These are phyloP conservation scores for Heterodera filipjevi DNA, from an alignment of 2,888 invertebrate genomes.

Conservation along the genomic window DNA sequence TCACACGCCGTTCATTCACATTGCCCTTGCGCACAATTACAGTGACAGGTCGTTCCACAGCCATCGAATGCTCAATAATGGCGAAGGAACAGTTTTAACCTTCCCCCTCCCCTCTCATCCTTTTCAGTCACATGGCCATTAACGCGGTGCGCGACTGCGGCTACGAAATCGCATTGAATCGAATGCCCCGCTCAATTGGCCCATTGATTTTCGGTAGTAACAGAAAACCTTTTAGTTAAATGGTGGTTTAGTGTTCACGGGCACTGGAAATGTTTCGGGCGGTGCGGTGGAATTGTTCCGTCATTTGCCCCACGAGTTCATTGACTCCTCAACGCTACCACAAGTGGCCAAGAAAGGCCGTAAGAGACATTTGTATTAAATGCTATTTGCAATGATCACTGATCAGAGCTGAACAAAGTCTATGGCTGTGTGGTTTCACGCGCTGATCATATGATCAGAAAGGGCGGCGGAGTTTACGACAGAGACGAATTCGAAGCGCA, in stretches of 20 bases:
- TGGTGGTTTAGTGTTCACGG: conserved; percentile 82
- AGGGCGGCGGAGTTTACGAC: conserved; percentile 89
- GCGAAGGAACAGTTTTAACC: too few species aligned
- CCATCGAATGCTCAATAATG: not conserved
- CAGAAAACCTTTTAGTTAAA: not conserved
- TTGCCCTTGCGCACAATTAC: conserved; percentile 97
- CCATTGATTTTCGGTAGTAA: conserved; percentile 79
- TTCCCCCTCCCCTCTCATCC: too few species aligned
- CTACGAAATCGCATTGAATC: conserved; percentile 81
- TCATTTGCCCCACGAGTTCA: conserved; percentile 94
- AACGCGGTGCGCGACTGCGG: conserved; percentile 98
- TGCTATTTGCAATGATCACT: conserved; percentile 42
- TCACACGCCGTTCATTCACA: conserved; percentile 98
- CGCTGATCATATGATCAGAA: conserved; percentile 87
- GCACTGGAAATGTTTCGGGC: conserved; percentile 94
- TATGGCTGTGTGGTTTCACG: conserved; percentile 94
- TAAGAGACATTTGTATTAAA: conserved; percentile 68
- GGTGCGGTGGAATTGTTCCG: conserved; percentile 78
- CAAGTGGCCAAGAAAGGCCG: conserved; percentile 96
- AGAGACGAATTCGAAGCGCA: conserved; percentile 85
- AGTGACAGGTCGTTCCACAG: conserved; percentile 74
- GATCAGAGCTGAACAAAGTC: conserved; percentile 85
- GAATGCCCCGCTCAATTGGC: conserved; percentile 96
- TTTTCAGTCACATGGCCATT: conserved; percentile 83
- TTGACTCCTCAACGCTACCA: conserved; percentile 88